Evolutionary conservation across 2,113 vertebrate species (phyloP).

Genomic region (Saccopteryx bilineata): DNA sequence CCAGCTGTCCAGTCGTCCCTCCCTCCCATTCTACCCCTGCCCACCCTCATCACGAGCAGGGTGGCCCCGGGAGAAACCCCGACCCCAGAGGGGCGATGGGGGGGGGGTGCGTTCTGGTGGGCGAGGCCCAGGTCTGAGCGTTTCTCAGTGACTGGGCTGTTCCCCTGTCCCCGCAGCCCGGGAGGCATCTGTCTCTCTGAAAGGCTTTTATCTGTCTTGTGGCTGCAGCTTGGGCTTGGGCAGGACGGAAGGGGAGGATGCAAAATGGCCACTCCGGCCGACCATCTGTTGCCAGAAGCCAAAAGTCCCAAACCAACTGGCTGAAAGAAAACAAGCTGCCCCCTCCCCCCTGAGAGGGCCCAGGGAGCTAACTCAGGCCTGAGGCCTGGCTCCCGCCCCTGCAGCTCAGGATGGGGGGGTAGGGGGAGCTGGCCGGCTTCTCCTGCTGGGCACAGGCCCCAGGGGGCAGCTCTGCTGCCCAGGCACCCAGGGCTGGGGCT

Average conservation of each 20-base stretch:
- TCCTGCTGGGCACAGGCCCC: background rate
- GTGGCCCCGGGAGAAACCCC: background rate
- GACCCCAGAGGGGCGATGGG: background rate
- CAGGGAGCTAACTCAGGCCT: background rate
- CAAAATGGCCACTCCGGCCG: slow-evolving; percentile 49
- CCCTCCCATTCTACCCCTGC: accelerated
- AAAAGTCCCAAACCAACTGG: slow-evolving; percentile 76
- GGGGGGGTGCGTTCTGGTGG: background rate
- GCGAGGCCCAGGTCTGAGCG: background rate
- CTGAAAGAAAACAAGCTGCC: slow-evolving; percentile 22
- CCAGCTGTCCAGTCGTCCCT: background rate
- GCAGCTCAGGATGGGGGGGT: accelerated
- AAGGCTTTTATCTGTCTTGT: background rate
- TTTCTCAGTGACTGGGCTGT: background rate
- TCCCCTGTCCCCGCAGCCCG: background rate
- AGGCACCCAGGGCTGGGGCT: background rate
- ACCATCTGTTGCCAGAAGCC: slow-evolving; percentile 85
- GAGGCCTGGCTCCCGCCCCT: accelerated
- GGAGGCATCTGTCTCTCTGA: slow-evolving; percentile 34
- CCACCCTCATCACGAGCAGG: accelerated
- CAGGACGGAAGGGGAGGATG: background rate
- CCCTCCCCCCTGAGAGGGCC: background rate
- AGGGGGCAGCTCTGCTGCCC: background rate
- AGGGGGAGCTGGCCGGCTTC: background rate
- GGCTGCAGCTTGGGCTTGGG: slow-evolving; percentile 13